phyloP scores from a whole-genome alignment of 1,140 invertebrate species.

The Drosophila kurseongensis region DNA sequence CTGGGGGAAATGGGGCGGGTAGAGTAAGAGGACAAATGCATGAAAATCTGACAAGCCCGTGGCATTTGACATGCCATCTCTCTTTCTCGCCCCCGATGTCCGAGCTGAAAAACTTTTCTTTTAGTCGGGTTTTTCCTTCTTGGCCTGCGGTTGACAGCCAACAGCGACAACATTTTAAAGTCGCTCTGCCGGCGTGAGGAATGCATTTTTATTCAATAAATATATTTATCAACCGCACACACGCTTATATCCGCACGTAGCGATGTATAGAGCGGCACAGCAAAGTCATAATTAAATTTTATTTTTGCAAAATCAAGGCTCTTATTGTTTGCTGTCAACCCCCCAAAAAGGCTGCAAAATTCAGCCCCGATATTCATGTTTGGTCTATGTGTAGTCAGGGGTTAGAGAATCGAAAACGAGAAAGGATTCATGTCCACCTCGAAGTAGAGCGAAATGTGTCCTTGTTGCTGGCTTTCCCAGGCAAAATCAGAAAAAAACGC shows the following conservation, averaged over 20 bases:
- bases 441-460: not conserved
- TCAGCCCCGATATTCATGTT: not conserved
- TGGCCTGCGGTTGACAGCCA: slow-evolving; percentile 67
- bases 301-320: slow-evolving; percentile 75
- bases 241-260: slow-evolving; percentile 24
- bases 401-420: not conserved
- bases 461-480: not conserved
- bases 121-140: slow-evolving; percentile 56
- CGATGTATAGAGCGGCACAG: slow-evolving; percentile 18
- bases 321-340: slow-evolving; percentile 62
- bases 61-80: slow-evolving; percentile 51
- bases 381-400: not conserved
- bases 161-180: slow-evolving; percentile 59
- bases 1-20: slow-evolving; percentile 23
- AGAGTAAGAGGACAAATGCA: slow-evolving; percentile 44
- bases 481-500: slow-evolving; percentile 34
- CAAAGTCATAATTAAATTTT: slow-evolving; percentile 70
- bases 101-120: slow-evolving; percentile 71
- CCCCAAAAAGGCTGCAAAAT: slow-evolving; percentile 18
- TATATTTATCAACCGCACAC: slow-evolving; percentile 63
- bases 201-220: slow-evolving; percentile 74
- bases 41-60: slow-evolving; percentile 58
- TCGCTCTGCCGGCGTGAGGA: slow-evolving; percentile 7
- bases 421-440: not conserved
- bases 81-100: slow-evolving; percentile 39